Evolutionary conservation across 2,888 invertebrate genomes (phyloP), one percentile per base, ranked within the genome.

Genomic region (Papilio demoleus): DNA sequence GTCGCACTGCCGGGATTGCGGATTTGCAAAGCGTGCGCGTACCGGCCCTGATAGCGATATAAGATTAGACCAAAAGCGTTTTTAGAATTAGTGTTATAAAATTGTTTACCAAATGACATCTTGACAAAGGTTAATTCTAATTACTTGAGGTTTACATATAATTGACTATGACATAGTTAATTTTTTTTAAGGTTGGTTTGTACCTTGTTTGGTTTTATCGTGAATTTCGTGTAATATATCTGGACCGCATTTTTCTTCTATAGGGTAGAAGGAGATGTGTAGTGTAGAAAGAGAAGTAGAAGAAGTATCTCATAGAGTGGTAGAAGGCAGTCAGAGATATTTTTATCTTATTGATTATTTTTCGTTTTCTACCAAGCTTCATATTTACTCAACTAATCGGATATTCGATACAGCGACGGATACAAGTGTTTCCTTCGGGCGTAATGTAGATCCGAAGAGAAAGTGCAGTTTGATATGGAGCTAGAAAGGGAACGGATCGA

Each of bases 1-100:
- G 87, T 88, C 88, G 91, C 76, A 88, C 90, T 87, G 85, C 69
- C 77, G 79, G 84, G 87, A 88, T 89, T 88, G 87, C 89, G 90
- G 89, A 89, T 88, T 86, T 79, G 76, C 77, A 67, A n/a, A 36
- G 58, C 40, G 45, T 17, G 42, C 9, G 42, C 34, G 34, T 11
- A 14, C 8, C 8, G 45, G 12, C 53, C 56, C 65, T 42, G n/a
- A 53, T 38, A 58, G 11, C 9, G 61, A 45, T 9, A 58, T 31
- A 38, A 19, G n/a, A 31, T 53, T 14, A 45, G 65, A 2, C 17
- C 17, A 4, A 31, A n/a, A 53, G 31, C 24, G 24, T 42, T 40
- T 12, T 31, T 27, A 27, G 38, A 47, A 27, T 36, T 60, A 4
- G 19, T 14, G 36, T 22, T 17, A 14, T 31, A 56, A 31, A 9